A percentile compares a stretch with the other conserved stretches of the same genome.
phyloP scores from a whole-genome alignment of 2,888 invertebrate genomes.

The Xanthorhoe designata region DNA sequence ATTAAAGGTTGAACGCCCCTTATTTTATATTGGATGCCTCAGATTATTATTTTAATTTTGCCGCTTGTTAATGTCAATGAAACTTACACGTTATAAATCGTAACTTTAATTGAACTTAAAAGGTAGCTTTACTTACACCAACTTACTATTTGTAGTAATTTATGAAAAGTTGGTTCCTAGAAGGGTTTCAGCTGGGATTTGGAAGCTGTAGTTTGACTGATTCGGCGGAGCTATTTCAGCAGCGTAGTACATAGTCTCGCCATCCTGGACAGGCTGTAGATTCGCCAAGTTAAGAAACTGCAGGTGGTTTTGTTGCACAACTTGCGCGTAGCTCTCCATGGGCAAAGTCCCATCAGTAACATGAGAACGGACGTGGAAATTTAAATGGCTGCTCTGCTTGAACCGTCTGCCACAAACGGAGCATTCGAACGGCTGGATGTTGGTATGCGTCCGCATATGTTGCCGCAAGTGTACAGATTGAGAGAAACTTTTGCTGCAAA shows the following conservation, averaged over 20 bases:
- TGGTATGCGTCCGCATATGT: slow-evolving; percentile 82
- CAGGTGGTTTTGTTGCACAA: slow-evolving; percentile 55
- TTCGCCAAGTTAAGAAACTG: slow-evolving; percentile 71
- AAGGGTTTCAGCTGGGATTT: slow-evolving; percentile 22
- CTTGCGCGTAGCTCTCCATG: slow-evolving; percentile 61
- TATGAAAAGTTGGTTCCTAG: slow-evolving; percentile 13
- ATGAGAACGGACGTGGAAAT: slow-evolving; percentile 79
- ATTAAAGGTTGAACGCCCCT: too few relatives aligned
- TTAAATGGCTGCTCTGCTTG: slow-evolving; percentile 80
- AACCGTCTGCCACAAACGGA: slow-evolving; percentile 72
- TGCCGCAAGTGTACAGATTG: slow-evolving; percentile 80
- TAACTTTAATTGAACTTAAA: slow-evolving; percentile 10
- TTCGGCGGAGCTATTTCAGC: slow-evolving; percentile 60
- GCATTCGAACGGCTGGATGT: slow-evolving; percentile 80
- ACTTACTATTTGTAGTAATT: neutral
- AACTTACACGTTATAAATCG: neutral
- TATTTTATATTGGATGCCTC: too few relatives aligned
- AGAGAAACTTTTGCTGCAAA: slow-evolving; percentile 78
- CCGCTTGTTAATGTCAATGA: neutral
- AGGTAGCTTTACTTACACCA: slow-evolving; percentile 9
- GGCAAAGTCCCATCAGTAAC: slow-evolving; percentile 56
- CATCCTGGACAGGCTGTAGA: slow-evolving; percentile 70
- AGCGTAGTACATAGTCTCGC: slow-evolving; percentile 74
- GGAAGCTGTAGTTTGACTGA: slow-evolving; percentile 25
- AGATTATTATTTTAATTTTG: too few relatives aligned